phyloP scores from a whole-genome alignment of 2,113 vertebrate species.

The Spea bombifrons region DNA sequence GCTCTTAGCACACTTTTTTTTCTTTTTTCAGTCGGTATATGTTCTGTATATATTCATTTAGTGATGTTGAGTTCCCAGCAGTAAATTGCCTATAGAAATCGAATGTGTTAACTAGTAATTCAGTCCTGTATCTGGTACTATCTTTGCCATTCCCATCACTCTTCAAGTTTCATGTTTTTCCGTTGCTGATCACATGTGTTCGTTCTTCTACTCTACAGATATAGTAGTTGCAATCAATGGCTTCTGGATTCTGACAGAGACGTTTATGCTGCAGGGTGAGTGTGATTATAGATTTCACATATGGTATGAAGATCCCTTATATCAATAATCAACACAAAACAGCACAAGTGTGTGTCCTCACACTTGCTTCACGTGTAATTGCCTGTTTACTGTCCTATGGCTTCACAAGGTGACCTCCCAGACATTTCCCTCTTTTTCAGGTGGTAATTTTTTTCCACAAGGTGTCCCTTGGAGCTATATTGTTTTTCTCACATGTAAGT shows the following conservation, averaged over 20 bases:
- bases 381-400: too few relatives aligned
- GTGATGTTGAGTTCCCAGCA: too few relatives aligned
- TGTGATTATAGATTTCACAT: accelerated
- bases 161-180: background rate
- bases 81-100: too few relatives aligned
- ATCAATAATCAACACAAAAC: too few relatives aligned
- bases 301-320: too few relatives aligned
- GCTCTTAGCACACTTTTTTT: background rate
- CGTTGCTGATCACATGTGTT: background rate
- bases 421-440: constrained; percentile 59
- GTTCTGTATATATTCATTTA: too few relatives aligned
- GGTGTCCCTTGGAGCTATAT: constrained; percentile 91
- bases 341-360: too few relatives aligned
- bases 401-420: too few relatives aligned
- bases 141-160: background rate
- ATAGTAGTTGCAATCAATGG: constrained; percentile 90
- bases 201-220: constrained; percentile 65
- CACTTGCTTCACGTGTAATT: too few relatives aligned
- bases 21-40: too few relatives aligned
- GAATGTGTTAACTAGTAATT: too few relatives aligned
- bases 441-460: constrained; percentile 80
- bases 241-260: constrained; percentile 95
- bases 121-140: too few relatives aligned
- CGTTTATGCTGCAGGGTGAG: constrained; percentile 86
- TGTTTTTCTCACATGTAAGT: constrained; percentile 93